Evolutionary conservation across 2,888 invertebrate genomes (phyloP), one percentile per base, ranked within the genome.

Genomic region (Watsonalla cultraria): DNA sequence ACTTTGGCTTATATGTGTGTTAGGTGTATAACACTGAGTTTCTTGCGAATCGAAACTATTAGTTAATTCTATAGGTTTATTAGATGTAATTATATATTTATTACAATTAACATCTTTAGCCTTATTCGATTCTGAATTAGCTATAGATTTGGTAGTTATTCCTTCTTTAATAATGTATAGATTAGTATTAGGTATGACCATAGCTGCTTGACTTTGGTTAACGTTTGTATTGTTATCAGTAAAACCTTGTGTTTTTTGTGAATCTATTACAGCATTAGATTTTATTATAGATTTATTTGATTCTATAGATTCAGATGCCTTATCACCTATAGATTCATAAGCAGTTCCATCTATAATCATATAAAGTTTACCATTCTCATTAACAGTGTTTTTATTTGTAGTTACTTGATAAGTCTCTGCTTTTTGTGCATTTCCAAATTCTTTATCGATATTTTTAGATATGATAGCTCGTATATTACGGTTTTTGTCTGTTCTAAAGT

Each of bases 1-100:
- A 37, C 79, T 83, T 59, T 74, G 70, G 56, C 83, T 84, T 0
- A 71, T 69, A 52, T 83, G 78, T 0, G 74, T 61, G 24, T 65
- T 61, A 57, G 77, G 65, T 0, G 72, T 73, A 24, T 62, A 66
- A 5, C 63, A 70, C 49, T 65, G 60, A 5, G 74, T 71, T 55
- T 64, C 60, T 60, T 78, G 73, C 7, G 73, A 62, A 54, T 77
- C 73, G 6, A 33, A 8, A 50, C 57, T 8, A 24, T 24, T 24
- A 24, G 2, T 24, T 24, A 24, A 2, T 2, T 24, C 4, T 24
- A 24, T 24, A 24, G 24, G 24, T 24, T 24, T 2, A 24, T 49
- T 34, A 8, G 14, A 42, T 46, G n/a, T n/a, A n/a, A n/a, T n/a
- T n/a, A n/a, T n/a, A n/a, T n/a, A n/a, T n/a, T n/a, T n/a, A n/a